phyloP scores from a whole-genome alignment of 2,888 invertebrate genomes.

The Nesidiocoris tenuis region DNA sequence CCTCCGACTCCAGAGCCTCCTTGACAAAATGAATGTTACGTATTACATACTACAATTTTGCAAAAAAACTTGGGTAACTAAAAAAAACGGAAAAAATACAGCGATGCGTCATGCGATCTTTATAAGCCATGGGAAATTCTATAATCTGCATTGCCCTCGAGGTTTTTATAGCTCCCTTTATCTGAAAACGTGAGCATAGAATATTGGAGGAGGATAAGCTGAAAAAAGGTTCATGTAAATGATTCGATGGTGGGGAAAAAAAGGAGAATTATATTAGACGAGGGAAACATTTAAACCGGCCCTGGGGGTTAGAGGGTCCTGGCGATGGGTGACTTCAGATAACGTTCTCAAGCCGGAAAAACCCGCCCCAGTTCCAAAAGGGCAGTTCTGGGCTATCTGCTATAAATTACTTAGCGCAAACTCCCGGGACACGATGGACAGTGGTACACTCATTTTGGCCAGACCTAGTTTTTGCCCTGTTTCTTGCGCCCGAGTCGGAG shows the following conservation, averaged over 20 bases:
- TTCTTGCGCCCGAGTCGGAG: not conserved
- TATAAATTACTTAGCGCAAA: conserved; percentile 25
- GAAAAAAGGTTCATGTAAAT: not conserved
- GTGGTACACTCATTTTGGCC: not conserved
- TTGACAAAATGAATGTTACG: no score
- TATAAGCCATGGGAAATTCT: no score
- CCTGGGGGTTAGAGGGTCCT: not conserved
- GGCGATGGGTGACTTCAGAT: conserved; percentile 19
- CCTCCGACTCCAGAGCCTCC: no score
- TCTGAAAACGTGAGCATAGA: not conserved
- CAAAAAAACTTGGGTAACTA: no score
- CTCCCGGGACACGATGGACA: not conserved
- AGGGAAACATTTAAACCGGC: conserved; percentile 21
- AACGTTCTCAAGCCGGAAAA: not conserved
- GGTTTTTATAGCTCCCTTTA: not conserved
- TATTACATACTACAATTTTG: no score
- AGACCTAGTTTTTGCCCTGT: not conserved
- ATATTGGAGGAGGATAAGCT: not conserved
- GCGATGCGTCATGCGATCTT: no score
- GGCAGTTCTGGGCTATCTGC: conserved; percentile 5
- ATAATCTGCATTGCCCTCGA: no score
- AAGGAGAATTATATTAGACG: conserved; percentile 21
- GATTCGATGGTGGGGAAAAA: conserved; percentile 2
- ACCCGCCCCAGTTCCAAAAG: not conserved
- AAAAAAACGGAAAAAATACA: no score